Percentiles rank a stretch among this genome's conserved stretches.
phyloP scores from a whole-genome alignment of 2,888 invertebrate species.

The Danaus chrysippus region DNA sequence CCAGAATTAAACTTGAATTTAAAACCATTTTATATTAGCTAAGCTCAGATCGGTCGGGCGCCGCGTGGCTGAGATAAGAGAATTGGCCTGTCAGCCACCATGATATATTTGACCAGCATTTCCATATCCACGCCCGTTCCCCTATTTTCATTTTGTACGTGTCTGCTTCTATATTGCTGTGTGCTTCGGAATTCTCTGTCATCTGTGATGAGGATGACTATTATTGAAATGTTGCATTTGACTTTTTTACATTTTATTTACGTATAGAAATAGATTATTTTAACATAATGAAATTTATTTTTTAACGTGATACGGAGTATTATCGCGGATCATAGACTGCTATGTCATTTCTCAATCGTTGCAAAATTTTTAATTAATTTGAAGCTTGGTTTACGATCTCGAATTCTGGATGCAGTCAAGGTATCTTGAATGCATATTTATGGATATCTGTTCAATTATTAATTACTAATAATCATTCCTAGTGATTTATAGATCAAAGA shows the following conservation, averaged over 20 bases:
- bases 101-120: conserved; percentile 95
- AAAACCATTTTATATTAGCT: conserved; percentile 80
- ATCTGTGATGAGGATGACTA: conserved; percentile 40
- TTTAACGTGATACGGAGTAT: conserved; percentile 10
- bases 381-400: conserved; percentile 21
- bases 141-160: conserved; percentile 79
- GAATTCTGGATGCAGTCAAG: conserved; percentile 1
- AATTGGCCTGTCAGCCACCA: conserved; percentile 93
- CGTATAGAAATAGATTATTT: background rate
- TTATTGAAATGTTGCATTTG: conserved; percentile 23
- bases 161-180: conserved; percentile 69
- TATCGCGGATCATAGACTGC: too few species aligned
- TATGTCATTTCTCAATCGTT: conserved; percentile 15
- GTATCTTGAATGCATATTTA: background rate
- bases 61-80: conserved; percentile 86
- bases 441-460: background rate
- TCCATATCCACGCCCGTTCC: conserved; percentile 79
- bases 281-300: conserved; percentile 25
- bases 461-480: background rate
- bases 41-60: conserved; percentile 78
- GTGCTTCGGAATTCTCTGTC: conserved; percentile 44
- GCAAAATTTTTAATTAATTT: conserved; percentile 47
- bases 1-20: conserved; percentile 79
- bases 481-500: background rate
- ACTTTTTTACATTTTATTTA: conserved; percentile 36